Evolutionary conservation across 2,113 vertebrate genomes (phyloP).

Genomic region (Haplotaxodon microlepis): DNA sequence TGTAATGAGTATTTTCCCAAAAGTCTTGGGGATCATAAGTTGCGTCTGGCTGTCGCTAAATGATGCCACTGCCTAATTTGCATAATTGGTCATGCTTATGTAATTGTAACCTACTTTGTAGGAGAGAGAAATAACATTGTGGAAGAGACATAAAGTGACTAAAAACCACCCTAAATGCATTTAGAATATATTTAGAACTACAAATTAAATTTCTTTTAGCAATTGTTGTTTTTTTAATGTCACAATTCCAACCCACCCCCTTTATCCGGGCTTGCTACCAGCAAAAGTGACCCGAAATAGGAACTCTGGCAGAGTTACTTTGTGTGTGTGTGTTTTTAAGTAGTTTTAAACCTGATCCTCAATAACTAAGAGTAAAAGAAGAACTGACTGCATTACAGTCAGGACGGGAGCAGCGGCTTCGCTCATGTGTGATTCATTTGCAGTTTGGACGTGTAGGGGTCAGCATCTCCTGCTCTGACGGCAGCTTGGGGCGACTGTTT

Average conservation of each 20-base stretch:
- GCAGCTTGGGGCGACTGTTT: background rate
- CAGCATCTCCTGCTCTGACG: background rate
- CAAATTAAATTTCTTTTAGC: background rate
- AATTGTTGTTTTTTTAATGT: background rate
- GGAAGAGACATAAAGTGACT: background rate
- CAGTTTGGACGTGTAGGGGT: background rate
- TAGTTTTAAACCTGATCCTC: background rate
- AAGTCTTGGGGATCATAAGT: background rate
- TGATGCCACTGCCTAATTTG: background rate
- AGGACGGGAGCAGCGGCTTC: background rate
- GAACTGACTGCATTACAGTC: background rate
- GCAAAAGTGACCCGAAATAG: background rate
- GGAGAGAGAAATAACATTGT: background rate
- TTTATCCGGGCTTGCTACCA: background rate
- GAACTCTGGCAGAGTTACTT: background rate
- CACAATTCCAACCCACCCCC: background rate
- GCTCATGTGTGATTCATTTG: accelerated
- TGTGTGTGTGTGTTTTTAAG: background rate
- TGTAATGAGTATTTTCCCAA: background rate
- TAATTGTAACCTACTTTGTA: background rate
- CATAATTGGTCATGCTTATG: background rate
- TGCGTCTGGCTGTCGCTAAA: background rate
- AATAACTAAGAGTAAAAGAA: background rate
- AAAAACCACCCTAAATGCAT: background rate
- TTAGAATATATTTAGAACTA: background rate